Evolutionary conservation across 2,888 invertebrate species (phyloP).

Genomic region (Doris montereyensis): DNA sequence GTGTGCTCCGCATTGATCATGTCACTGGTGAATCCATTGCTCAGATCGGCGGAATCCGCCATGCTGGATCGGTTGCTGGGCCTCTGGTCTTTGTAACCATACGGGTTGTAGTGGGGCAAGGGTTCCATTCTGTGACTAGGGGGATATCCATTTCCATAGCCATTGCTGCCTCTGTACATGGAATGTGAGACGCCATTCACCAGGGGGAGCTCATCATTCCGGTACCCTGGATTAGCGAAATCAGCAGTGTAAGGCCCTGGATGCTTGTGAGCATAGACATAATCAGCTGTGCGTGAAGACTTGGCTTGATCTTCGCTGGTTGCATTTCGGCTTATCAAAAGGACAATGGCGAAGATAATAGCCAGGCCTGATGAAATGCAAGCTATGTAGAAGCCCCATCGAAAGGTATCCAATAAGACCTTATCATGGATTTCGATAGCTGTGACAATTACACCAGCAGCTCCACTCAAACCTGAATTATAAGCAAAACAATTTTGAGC

Average conservation of each 20-base stretch:
- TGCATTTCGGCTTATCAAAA: constrained; percentile 29
- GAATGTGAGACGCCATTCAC: constrained; percentile 33
- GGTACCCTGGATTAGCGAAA: constrained; percentile 32
- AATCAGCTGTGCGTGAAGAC: constrained; percentile 31
- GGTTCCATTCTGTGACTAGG: background rate
- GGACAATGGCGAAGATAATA: constrained; percentile 27
- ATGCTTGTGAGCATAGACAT: constrained; percentile 31
- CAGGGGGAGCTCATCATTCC: constrained; percentile 26
- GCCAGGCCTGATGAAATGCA: constrained; percentile 35
- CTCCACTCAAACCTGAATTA: constrained; percentile 29
- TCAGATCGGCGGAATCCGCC: constrained; percentile 34
- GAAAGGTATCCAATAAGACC: background rate
- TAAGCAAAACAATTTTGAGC: too few relatives aligned
- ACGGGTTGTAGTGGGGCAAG: background rate
- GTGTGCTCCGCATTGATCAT: constrained; percentile 35
- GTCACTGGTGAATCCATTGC: constrained; percentile 40
- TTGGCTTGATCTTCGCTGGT: constrained; percentile 6
- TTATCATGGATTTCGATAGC: constrained; percentile 1
- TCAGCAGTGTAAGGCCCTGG: constrained; percentile 9
- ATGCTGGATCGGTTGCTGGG: constrained; percentile 18
- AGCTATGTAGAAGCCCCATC: constrained; percentile 39
- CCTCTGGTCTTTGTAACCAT: constrained; percentile 24
- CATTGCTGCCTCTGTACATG: constrained; percentile 18
- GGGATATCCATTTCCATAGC: background rate
- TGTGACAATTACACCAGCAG: constrained; percentile 32